Evolutionary conservation across 2,113 vertebrate genomes (phyloP).

Genomic region (Mus spicilegus): DNA sequence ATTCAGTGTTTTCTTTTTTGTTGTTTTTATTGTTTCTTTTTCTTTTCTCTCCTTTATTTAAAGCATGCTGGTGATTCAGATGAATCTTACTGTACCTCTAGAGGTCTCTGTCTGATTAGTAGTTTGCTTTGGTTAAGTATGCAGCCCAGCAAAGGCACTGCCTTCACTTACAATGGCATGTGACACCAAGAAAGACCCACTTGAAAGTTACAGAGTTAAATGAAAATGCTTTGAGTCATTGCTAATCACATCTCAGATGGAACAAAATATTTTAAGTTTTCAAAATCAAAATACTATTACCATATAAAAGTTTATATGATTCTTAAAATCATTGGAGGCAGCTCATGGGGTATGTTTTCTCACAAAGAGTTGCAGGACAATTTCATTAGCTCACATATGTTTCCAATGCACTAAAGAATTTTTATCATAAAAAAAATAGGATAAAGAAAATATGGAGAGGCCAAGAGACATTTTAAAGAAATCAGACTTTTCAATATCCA

Average conservation of each 20-base stretch:
- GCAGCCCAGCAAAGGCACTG: neutral
- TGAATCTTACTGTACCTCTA: conserved; percentile 76
- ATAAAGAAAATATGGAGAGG: neutral
- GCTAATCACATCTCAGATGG: neutral
- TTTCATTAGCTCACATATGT: conserved; percentile 7
- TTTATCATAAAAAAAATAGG: neutral
- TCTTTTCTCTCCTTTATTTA: neutral
- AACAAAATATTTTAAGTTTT: neutral
- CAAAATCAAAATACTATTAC: neutral
- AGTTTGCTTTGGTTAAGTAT: conserved; percentile 5
- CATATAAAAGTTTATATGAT: conserved; percentile 6
- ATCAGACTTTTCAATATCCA: neutral
- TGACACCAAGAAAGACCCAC: neutral
- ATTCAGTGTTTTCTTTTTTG: conserved; percentile 24
- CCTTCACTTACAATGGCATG: neutral
- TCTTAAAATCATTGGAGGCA: neutral
- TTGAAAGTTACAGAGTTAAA: neutral
- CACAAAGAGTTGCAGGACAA: neutral
- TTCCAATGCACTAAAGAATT: conserved; percentile 20
- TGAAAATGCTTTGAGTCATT: neutral
- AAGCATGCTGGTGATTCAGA: conserved; percentile 79
- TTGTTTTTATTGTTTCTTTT: neutral
- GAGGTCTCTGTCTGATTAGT: conserved; percentile 43
- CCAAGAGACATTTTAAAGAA: conserved; percentile 38
- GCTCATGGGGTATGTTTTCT: neutral